These are phyloP conservation scores for Cyprinodon tularosa DNA, from an alignment of 2,113 vertebrate species.

Conservation along the genomic window DNA sequence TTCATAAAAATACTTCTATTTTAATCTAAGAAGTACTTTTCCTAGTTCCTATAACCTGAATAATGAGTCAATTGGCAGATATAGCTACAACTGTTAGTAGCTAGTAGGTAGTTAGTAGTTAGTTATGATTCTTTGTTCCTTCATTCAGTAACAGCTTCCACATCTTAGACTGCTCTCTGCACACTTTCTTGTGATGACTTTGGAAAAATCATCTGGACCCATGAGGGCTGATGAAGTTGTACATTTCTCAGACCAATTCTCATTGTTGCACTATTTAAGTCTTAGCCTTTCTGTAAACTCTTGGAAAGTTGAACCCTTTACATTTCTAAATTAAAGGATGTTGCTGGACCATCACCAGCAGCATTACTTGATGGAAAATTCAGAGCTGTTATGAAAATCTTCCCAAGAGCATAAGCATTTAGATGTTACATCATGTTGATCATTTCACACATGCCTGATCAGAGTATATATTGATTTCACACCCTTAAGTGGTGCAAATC, in stretches of 20 bases:
- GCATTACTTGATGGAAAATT: background rate
- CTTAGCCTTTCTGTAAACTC: background rate
- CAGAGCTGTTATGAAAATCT: background rate
- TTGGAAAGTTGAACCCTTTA: no score
- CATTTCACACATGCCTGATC: background rate
- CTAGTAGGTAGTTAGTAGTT: no score
- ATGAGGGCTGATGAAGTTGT: background rate
- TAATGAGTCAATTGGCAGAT: no score
- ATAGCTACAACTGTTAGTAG: no score
- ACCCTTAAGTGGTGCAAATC: background rate
- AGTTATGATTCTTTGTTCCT: no score
- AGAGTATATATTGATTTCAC: slow-evolving; percentile 13
- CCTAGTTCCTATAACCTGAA: no score
- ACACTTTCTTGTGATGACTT: no score
- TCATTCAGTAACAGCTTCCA: background rate
- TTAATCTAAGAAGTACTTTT: no score
- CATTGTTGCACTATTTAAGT: background rate
- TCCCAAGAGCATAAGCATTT: background rate
- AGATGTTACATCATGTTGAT: background rate
- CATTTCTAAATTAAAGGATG: background rate
- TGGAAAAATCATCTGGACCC: no score
- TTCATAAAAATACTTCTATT: no score
- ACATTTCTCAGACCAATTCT: background rate
- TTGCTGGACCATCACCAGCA: background rate
- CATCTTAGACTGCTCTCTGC: background rate